These are phyloP conservation scores for Prorops nasuta DNA, from an alignment of 1,140 invertebrate species.

Conservation along the genomic window DNA sequence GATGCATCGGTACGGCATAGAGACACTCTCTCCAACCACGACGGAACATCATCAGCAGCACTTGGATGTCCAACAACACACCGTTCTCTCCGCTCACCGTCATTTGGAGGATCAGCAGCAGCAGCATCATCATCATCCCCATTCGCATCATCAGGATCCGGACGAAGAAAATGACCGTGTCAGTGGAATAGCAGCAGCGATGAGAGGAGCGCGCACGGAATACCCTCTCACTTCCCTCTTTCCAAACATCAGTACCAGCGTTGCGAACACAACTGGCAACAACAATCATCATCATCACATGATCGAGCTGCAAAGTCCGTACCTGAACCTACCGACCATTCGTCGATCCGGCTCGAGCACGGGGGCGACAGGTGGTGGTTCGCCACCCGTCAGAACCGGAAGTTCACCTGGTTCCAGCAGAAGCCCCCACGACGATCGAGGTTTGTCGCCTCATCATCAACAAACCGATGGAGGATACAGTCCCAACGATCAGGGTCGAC, in stretches of 20 bases:
- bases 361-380: slow-evolving; percentile 15
- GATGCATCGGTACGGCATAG: slow-evolving; percentile 49
- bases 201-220: slow-evolving; percentile 35
- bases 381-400: slow-evolving; percentile 40
- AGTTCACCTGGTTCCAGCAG: slow-evolving; percentile 47
- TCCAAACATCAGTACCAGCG: slow-evolving; percentile 20
- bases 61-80: slow-evolving; percentile 17
- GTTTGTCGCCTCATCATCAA: slow-evolving; percentile 37
- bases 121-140: slow-evolving; percentile 22
- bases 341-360: neutral
- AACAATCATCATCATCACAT: slow-evolving; percentile 39
- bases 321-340: no score
- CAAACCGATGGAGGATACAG: slow-evolving; percentile 35
- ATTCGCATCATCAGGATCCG: slow-evolving; percentile 17
- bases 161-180: slow-evolving; percentile 30
- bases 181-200: slow-evolving; percentile 35
- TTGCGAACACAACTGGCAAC: slow-evolving; percentile 4
- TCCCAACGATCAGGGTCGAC: slow-evolving; percentile 38
- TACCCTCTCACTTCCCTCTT: slow-evolving; percentile 34
- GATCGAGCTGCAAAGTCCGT: slow-evolving; percentile 38
- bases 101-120: slow-evolving; percentile 14
- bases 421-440: slow-evolving; percentile 46
- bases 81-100: slow-evolving; percentile 6
- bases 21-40: slow-evolving; percentile 42
- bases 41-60: slow-evolving; percentile 38